Evolutionary conservation across 1,140 invertebrate genomes (phyloP), one percentile per base, ranked within the genome.

Genomic region (Cardiocondyla obscurior): DNA sequence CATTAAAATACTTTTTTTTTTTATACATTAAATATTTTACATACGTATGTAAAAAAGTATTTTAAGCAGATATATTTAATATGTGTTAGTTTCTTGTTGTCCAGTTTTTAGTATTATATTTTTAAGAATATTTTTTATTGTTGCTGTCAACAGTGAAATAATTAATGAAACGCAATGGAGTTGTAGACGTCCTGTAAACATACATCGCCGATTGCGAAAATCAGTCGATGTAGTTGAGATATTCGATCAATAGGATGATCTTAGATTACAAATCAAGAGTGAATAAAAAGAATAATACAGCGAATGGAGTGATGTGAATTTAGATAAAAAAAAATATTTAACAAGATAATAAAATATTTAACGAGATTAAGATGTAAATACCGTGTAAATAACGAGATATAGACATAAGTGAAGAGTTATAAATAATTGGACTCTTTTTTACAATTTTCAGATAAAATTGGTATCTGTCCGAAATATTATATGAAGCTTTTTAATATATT

Each of bases 351-450:
- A 86, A 74, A 53, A 2, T 10, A 73, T 39, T 49, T 81, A 77
- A 60, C 22, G 53, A 2, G 2, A 55, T 22, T 64, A 89, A 89
- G 46, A 19, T 91, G 90, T 90, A 91, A 81, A 90, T 90, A 89
- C 76, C 25, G 36, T 91, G 87, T 88, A 90, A 81, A 91, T 90
- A 89, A 51, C 44, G 33, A 74, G 49, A 14, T 10, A 36, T 87
- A 87, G 57, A 53, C 28, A 3, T 86, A 86, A 86, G 65, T 76
- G 65, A 74, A n/a, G 51, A 49, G 55, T 30, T 72, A 82, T 57
- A 58, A 73, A 82, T 39, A 28, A 53, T 84, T 57, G 55, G n/a
- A 74, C 69, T 60, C 58, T 86, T 87, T 86, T 84, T 84, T 86
- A 87, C 85, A 19, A 64, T 79, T 79, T 77, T 46, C 49, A 83